phyloP scores from a whole-genome alignment of 2,113 vertebrate species.

The Hippopotamus amphibius region DNA sequence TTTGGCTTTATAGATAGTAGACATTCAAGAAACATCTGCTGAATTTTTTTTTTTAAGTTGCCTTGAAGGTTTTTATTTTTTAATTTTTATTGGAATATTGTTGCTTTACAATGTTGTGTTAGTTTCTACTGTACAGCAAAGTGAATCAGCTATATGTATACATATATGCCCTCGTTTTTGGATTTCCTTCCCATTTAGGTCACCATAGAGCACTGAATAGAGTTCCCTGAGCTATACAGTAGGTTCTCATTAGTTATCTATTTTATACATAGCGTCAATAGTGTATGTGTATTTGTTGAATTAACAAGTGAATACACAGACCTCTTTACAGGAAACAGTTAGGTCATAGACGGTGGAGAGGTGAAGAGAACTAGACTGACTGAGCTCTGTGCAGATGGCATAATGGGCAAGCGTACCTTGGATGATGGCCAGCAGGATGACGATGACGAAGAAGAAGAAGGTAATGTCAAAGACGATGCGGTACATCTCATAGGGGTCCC shows the following conservation, averaged over 20 bases:
- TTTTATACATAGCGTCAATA: too few relatives aligned
- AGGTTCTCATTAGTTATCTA: too few relatives aligned
- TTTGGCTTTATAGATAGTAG: not conserved
- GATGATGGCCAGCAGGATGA: slow-evolving; percentile 98
- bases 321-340: not conserved
- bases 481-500: slow-evolving; percentile 98
- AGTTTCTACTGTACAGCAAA: too few relatives aligned
- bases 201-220: too few relatives aligned
- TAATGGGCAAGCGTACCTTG: slow-evolving; percentile 89
- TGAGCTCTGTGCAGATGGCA: not conserved
- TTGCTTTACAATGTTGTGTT: too few relatives aligned
- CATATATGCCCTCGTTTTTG: too few relatives aligned
- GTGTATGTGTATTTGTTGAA: not conserved
- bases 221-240: too few relatives aligned
- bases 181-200: too few relatives aligned
- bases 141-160: too few relatives aligned
- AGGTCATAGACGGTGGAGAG: not conserved
- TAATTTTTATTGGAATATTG: too few relatives aligned
- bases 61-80: not conserved
- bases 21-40: not conserved
- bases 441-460: slow-evolving; percentile 99
- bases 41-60: not conserved
- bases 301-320: not conserved
- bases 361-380: not conserved
- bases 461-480: slow-evolving; percentile 99